Evolutionary conservation across 2,888 invertebrate genomes (phyloP).

Genomic region (Maniola hyperantus): DNA sequence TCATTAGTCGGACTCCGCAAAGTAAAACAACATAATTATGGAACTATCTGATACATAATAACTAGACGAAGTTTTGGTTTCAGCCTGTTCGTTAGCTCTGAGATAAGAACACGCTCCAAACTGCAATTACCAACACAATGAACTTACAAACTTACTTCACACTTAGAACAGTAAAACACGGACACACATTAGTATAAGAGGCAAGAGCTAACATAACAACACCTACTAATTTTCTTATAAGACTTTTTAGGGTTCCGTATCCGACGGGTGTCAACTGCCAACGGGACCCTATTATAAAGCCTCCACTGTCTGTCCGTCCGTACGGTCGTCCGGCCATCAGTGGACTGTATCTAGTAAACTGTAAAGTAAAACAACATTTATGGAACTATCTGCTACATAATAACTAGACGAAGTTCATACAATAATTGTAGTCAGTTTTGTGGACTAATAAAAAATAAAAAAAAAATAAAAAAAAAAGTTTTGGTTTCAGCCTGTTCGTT

Average conservation of each 20-base stretch:
- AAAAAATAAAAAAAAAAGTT: too few relatives aligned
- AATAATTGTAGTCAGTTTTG: too few relatives aligned
- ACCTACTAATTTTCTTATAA: too few relatives aligned
- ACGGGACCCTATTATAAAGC: too few relatives aligned
- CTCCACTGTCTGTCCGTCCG: too few relatives aligned
- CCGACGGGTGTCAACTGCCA: too few relatives aligned
- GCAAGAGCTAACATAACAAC: background rate
- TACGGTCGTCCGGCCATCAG: too few relatives aligned
- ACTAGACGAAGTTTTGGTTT: conserved; percentile 28
- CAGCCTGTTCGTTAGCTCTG: conserved; percentile 33
- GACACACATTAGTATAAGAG: background rate
- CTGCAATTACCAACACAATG: conserved; percentile 37
- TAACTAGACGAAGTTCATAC: too few relatives aligned
- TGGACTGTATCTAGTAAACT: too few relatives aligned
- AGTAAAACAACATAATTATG: conserved; percentile 27
- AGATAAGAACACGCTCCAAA: conserved; percentile 36
- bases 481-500: conserved; percentile 34
- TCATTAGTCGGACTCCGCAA: conserved; percentile 13
- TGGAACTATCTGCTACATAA: conserved; percentile 27
- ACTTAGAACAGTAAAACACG: conserved; percentile 30
- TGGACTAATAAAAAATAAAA: too few relatives aligned
- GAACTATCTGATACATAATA: conserved; percentile 29
- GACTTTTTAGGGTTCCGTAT: too few relatives aligned
- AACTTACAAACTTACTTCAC: conserved; percentile 35
- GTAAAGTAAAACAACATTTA: conserved; percentile 26